Evolutionary conservation across 2,888 invertebrate species (phyloP).

Genomic region (Hyles lineata): DNA sequence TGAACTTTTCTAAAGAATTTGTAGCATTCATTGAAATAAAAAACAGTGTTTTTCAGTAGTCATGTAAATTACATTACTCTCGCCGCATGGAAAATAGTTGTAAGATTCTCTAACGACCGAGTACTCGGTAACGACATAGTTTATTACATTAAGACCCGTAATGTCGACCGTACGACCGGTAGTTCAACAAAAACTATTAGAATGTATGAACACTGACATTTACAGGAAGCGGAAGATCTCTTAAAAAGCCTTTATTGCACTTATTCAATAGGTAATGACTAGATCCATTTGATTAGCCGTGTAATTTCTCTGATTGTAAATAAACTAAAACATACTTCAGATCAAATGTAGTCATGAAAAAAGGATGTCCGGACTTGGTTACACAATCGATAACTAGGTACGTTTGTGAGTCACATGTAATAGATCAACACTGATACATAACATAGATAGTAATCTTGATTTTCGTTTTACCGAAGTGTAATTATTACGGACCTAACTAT

Average conservation of each 20-base stretch:
- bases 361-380: not conserved
- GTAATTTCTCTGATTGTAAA: not conserved
- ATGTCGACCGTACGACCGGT: not conserved
- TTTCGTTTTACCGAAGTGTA: not conserved
- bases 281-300: not conserved
- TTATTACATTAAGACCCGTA: not conserved
- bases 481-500: too few species aligned
- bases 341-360: not conserved
- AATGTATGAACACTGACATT: conserved; percentile 20
- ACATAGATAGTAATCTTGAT: not conserved
- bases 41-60: not conserved
- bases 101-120: not conserved
- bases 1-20: not conserved
- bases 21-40: not conserved
- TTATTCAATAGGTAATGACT: not conserved
- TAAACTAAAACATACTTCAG: not conserved
- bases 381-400: not conserved
- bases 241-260: not conserved
- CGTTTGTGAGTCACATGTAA: not conserved
- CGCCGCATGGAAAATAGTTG: not conserved
- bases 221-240: conserved; percentile 9
- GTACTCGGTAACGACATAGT: conserved; percentile 4
- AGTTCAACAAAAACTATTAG: not conserved
- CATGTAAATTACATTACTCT: not conserved
- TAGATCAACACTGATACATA: not conserved